Conservation (phyloP, 2,113 vertebrate genomes). For the Sminthopsis crassicaudata region DNA sequence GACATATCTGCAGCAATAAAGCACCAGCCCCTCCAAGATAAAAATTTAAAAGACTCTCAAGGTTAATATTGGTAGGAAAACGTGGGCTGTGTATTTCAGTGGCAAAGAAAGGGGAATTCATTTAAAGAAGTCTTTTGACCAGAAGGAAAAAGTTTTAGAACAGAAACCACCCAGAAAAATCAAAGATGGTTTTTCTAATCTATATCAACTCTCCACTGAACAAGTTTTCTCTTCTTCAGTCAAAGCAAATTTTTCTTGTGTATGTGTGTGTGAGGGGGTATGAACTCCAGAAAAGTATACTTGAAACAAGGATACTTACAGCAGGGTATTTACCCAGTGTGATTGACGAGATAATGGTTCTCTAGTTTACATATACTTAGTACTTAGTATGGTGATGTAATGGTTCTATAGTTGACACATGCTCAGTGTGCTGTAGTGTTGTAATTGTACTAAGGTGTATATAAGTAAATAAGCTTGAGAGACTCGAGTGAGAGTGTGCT, state of each 20-base stretch:
- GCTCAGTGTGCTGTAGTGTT: too few relatives aligned
- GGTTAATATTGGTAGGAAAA: slow-evolving; percentile 24
- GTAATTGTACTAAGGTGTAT: too few relatives aligned
- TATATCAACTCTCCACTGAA: neutral
- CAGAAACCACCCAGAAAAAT: neutral
- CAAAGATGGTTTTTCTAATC: neutral
- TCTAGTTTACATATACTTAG: too few relatives aligned
- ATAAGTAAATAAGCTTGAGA: too few relatives aligned
- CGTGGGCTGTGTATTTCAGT: neutral
- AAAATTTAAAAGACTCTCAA: neutral
- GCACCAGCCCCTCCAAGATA: neutral
- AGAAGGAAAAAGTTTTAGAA: slow-evolving; percentile 39
- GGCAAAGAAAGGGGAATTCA: slow-evolving; percentile 20
- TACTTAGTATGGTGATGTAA: too few relatives aligned
- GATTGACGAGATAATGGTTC: too few relatives aligned
- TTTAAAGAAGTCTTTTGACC: slow-evolving; percentile 1
- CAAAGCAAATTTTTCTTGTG: neutral
- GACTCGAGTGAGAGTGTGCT: too few relatives aligned
- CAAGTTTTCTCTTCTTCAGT: neutral
- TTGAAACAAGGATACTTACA: too few relatives aligned
- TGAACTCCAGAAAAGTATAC: too few relatives aligned
- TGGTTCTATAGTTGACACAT: too few relatives aligned
- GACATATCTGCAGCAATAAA: neutral
- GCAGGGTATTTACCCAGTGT: too few relatives aligned
- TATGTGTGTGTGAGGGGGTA: too few relatives aligned